These are phyloP conservation scores for Acrocephalus arundinaceus DNA, from an alignment of 2,113 vertebrate species.

Conservation along the genomic window DNA sequence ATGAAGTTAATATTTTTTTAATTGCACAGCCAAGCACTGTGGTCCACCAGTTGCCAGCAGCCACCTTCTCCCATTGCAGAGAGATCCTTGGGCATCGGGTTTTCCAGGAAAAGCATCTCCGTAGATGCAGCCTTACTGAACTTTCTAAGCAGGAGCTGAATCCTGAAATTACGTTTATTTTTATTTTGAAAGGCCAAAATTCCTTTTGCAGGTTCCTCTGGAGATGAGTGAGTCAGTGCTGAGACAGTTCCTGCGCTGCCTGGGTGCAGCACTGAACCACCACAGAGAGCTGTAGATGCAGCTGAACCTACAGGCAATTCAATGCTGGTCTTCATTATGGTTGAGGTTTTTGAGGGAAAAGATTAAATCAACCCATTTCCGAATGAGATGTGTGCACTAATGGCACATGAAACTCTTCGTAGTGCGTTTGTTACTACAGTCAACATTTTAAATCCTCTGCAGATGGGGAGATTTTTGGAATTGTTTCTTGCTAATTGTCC, in stretches of 20 bases:
- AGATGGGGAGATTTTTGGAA: background rate
- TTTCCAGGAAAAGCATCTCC: background rate
- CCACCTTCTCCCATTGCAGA: background rate
- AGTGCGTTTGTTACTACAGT: background rate
- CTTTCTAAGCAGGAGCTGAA: background rate
- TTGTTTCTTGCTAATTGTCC: background rate
- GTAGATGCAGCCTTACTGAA: background rate
- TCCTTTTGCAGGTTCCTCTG: background rate
- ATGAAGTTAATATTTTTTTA: conserved; percentile 9
- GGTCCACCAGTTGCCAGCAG: background rate
- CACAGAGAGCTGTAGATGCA: background rate
- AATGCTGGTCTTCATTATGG: background rate
- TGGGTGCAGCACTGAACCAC: background rate
- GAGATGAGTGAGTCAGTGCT: background rate
- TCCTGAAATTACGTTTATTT: background rate
- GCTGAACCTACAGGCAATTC: background rate
- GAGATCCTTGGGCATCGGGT: background rate
- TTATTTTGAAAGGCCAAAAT: background rate
- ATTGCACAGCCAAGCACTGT: background rate
- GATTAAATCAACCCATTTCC: background rate
- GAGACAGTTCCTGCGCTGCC: background rate
- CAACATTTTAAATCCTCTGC: background rate
- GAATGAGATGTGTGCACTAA: accelerated
- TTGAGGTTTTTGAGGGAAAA: background rate
- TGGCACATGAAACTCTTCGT: background rate